Base-by-base conservation (phyloP, 1,140 invertebrate genomes). In the Nebria ingens region DNA sequence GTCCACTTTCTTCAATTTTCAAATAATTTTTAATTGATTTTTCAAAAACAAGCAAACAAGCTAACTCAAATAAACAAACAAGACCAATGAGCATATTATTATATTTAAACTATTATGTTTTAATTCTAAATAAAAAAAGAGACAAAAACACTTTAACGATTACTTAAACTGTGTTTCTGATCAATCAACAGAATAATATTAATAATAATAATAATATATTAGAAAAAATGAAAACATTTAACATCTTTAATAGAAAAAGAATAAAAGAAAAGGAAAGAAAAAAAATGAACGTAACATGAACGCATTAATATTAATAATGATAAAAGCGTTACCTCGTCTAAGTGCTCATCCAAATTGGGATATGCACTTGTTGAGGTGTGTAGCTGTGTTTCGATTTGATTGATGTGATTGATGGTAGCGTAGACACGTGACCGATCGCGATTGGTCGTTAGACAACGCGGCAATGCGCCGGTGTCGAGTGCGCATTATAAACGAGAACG, bases 41-140 rank as follows among this genome's bases (percentile, higher is more conserved):
- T 4, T 29, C 25, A 29, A 29, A 29, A 29, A 29, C 25, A 29
- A 6, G 4, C 13, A 13, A n/a, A 17, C 17, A 45, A 45, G 4
- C 17, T n/a, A n/a, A n/a, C n/a, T n/a, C n/a, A n/a, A n/a, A n/a
- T 45, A 45, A 45, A 45, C 40, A 45, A 45, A 45, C n/a, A 9
- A 45, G 9, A 12, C 3, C 17, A 6, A 13, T 29, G 4, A 29
- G 6, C 40, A 9, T 4, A 12, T 9, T 45, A 12, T 17, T n/a
- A n/a, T n/a, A n/a, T n/a, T n/a, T n/a, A n/a, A 9, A 45, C 40
- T 12, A 45, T 9, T 45, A 12, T 11, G 3, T 17, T 45, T 45
- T 45, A 45, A 45, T 45, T 45, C 9, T 45, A 45, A 29, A 45
- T 6, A 45, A 17, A 9, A 17, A 45, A 45, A 17, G n/a, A n/a